Percentiles rank a stretch among this genome's conserved stretches.
Conservation (phyloP, 2,797 vertebrate genomes). For the Platalea minor region DNA sequence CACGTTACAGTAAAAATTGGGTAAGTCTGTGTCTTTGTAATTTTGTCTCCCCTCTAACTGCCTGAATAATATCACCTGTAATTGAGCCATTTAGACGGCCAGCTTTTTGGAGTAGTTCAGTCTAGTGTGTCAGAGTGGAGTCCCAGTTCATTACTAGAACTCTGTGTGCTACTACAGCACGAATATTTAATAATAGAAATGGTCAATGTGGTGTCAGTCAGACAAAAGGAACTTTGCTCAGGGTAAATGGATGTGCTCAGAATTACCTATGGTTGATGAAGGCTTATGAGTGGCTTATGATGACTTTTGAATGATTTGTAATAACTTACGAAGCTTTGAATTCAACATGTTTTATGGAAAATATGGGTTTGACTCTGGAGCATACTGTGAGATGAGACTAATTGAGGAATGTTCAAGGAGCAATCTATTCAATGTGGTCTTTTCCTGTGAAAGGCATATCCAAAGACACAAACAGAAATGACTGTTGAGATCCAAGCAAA, state of each 20-base stretch:
- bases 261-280: background rate
- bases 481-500: background rate
- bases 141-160: background rate
- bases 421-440: background rate
- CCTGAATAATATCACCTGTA: background rate
- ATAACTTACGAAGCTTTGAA: background rate
- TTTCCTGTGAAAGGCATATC: background rate
- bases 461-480: background rate
- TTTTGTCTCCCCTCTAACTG: background rate
- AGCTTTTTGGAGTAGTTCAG: background rate
- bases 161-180: background rate
- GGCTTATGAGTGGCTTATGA: background rate
- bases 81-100: background rate
- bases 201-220: background rate
- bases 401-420: background rate
- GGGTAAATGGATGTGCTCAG: background rate
- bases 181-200: background rate
- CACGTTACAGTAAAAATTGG: slow-evolving; percentile 92
- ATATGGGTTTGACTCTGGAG: background rate
- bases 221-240: background rate
- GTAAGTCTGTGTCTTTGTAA: slow-evolving; percentile 71
- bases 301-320: background rate
- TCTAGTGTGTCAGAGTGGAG: background rate
- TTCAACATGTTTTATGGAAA: background rate
- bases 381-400: background rate